Conservation (phyloP, 1,140 invertebrate species). For the Papilio polytes region DNA sequence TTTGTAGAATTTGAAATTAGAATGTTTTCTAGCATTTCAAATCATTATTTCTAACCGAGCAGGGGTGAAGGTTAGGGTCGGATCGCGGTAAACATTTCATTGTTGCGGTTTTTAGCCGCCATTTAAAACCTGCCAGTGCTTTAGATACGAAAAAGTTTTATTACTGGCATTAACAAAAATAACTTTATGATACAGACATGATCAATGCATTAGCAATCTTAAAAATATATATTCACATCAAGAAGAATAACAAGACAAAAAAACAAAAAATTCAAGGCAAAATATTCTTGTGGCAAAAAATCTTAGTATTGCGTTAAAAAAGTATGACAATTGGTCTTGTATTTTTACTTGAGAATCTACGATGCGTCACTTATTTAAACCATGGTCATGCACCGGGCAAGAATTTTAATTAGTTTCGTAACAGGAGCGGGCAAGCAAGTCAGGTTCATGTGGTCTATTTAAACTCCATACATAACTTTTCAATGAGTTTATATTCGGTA, state of each 20-base stretch:
- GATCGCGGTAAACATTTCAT: neutral
- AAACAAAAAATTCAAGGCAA: neutral
- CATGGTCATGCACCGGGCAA: neutral
- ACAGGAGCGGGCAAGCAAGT: neutral
- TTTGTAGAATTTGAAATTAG: neutral
- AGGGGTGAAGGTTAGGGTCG: neutral
- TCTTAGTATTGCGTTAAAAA: neutral
- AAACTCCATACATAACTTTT: neutral
- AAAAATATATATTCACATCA: neutral
- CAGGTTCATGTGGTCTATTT: neutral
- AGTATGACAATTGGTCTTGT: neutral
- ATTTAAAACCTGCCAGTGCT: neutral
- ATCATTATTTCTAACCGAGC: too few relatives aligned
- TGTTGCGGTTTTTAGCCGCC: slow-evolving; percentile 3
- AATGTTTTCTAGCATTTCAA: too few relatives aligned
- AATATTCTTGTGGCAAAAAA: neutral
- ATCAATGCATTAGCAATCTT: too few relatives aligned
- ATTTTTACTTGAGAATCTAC: slow-evolving; percentile 13
- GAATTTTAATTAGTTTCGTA: neutral
- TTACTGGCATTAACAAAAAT: neutral
- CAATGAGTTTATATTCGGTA: neutral
- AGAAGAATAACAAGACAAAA: neutral
- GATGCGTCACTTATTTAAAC: slow-evolving; percentile 1
- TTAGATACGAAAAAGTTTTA: neutral
- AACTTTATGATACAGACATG: too few relatives aligned